Base-by-base conservation (phyloP, 1,140 invertebrate genomes). In the Pseudomyrmex concolor region DNA sequence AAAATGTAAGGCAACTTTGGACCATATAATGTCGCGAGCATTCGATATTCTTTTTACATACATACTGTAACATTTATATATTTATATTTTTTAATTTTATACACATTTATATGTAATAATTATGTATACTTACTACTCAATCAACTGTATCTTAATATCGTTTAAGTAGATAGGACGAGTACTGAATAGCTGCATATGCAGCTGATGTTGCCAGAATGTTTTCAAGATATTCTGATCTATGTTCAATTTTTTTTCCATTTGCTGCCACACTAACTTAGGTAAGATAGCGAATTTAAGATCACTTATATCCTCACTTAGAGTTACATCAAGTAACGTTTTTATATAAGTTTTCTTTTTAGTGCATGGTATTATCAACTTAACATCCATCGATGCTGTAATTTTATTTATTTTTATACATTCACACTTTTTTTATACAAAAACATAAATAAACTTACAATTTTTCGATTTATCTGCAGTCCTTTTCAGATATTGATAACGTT, bases 101-200 rank as follows among this genome's bases (percentile, higher is more conserved):
- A 43, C 81, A 7, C 22, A 72, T 59, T 15, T 0, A 72, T 72
- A 13, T 72, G 19, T 13, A 59, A 74, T n/a, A 25, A 81, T 64
- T 64, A 62, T 12, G 19, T 55, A 59, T 80, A 91, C 90, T 91
- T 86, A 93, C 92, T 91, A 90, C 84, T 93, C 90, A 67, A 93
- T 93, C 70, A 94, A 62, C 63, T 91, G 82, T 83, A 93, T 91
- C 76, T 91, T 93, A 34, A 93, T 81, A 43, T 93, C 89, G 77
- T 90, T 92, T 12, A 91, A 66, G 72, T 87, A 92, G 80, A 94
- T 89, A 7, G 86, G 84, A 25, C 72, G 17, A 19, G 87, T 48
- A 71, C 86, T 90, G 74, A 92, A 94, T 25, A 94, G 82, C 68
- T 94, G 93, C 70, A 92, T 50, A 62, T 94, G 93, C 22, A 94